These are phyloP conservation scores for Agrenia bidenticulata DNA, from an alignment of 2,888 invertebrate species.

Conservation along the genomic window DNA sequence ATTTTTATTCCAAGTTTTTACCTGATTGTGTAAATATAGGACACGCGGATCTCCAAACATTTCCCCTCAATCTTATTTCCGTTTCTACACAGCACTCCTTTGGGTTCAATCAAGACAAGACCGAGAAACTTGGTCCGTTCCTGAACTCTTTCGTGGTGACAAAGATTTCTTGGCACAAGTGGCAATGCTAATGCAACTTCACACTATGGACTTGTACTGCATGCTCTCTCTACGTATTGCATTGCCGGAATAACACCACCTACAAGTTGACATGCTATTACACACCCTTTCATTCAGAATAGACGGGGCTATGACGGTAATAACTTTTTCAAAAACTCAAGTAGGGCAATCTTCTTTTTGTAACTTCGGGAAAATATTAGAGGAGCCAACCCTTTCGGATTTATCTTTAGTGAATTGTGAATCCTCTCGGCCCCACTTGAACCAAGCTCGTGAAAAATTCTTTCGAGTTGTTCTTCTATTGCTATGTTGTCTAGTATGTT, in stretches of 20 bases:
- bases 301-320: background rate
- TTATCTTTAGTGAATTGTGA: background rate
- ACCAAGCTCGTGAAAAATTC: background rate
- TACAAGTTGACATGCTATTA: conserved; percentile 6
- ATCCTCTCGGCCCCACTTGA: background rate
- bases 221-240: too few species aligned
- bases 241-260: background rate
- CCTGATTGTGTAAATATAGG: conserved; percentile 28
- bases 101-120: conserved; percentile 5
- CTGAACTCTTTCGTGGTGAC: too few species aligned
- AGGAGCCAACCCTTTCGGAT: background rate
- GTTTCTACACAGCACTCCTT: conserved; percentile 4
- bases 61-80: background rate
- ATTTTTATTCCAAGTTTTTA: conserved; percentile 10
- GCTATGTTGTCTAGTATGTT: background rate
- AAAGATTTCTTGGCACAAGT: too few species aligned
- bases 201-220: too few species aligned
- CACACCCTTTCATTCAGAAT: conserved; percentile 6
- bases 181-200: too few species aligned
- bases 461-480: background rate
- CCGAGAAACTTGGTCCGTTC: too few species aligned
- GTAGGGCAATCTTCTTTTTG: conserved; percentile 8
- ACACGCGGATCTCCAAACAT: conserved; percentile 28
- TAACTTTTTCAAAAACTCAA: conserved; percentile 8
- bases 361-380: background rate